Conservation (phyloP, 35 echinoderm and acorn worm genomes). For the Stichopus chloronotus region DNA sequence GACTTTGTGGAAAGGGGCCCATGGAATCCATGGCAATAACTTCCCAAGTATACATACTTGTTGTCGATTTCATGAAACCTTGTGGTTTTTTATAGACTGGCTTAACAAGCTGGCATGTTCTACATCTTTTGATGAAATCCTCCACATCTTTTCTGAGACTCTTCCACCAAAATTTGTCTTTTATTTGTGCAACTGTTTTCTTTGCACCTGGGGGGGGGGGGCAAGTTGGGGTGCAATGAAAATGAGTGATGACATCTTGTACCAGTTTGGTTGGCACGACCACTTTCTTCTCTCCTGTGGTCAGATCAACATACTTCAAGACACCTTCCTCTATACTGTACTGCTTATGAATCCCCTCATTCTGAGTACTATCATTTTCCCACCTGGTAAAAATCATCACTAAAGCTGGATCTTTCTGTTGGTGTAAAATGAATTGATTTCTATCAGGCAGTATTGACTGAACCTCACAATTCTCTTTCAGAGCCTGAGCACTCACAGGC, state of each 20-base stretch:
- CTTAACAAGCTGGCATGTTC: conserved; percentile 32
- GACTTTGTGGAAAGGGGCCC: conserved; percentile 51
- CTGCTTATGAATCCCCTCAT: too few relatives aligned
- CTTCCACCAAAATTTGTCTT: conserved; percentile 60
- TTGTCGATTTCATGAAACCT: conserved; percentile 55
- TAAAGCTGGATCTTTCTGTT: too few relatives aligned
- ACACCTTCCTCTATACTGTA: too few relatives aligned
- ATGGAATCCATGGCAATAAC: conserved; percentile 58
- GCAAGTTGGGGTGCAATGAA: conserved; percentile 47
- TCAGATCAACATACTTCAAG: background rate
- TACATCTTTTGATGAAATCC: conserved; percentile 48
- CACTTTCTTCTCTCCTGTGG: background rate
- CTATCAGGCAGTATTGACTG: too few relatives aligned
- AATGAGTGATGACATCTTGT: conserved; percentile 1
- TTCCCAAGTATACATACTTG: conserved; percentile 42
- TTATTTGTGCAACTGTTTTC: conserved; percentile 48
- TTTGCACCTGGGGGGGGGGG: conserved; percentile 52
- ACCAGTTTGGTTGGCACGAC: background rate
- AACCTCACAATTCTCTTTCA: too few relatives aligned
- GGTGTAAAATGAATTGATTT: too few relatives aligned
- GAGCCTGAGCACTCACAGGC: too few relatives aligned
- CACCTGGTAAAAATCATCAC: too few relatives aligned
- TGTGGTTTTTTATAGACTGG: conserved; percentile 57
- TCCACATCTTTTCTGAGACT: conserved; percentile 35
- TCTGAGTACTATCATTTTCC: too few relatives aligned